Base-by-base conservation (phyloP, 2,797 vertebrate genomes). In the Labroides dimidiatus region DNA sequence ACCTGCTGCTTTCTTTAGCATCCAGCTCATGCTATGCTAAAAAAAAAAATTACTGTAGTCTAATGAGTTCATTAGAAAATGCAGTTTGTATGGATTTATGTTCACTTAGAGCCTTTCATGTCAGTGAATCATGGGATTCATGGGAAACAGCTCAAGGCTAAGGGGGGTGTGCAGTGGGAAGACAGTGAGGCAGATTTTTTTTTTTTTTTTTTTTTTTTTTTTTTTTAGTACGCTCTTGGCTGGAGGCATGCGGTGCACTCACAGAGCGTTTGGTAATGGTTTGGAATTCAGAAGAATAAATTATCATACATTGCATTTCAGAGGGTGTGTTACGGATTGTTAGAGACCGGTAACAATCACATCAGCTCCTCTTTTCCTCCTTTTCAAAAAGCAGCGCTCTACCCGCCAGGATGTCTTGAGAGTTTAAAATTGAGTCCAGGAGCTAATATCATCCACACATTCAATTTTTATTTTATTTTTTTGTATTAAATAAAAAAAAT, bases 1-100 rank as follows among this genome's bases (percentile, higher is more conserved):
- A 41, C 74, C 76, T 58, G 79, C 84, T 81, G 71, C 39, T 61
- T 80, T 76, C 8, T 56, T n/a, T 6, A 59, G 21, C 54, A 48
- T 19, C 33, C 14, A n/a, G 42, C 64, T 72, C 45, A 60, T 23
- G 21, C 30, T 14, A 12, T 33, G 39, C 57, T 77, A 48, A 47
- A 20, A 43, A 62, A 44, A 62, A 33, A n/a, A n/a, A n/a, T n/a
- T 10, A 17, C 42, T 68, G 4, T 20, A 42, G 33, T 44, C 54
- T 80, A 77, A 78, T 72, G 42, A 79, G 64, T 59, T 78, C 58
- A 67, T 72, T 55, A 45, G 41, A 64, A 33, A 49, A 33, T 24
- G 9, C 23, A 44, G 37, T 42, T 19, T 71, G 30, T 41, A 8
- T 49, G 13, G 41, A 48, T 44, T 33, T 59, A 52, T 65, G 15